Conservation (phyloP, 2,113 vertebrate species). For the Polyodon spathula region DNA sequence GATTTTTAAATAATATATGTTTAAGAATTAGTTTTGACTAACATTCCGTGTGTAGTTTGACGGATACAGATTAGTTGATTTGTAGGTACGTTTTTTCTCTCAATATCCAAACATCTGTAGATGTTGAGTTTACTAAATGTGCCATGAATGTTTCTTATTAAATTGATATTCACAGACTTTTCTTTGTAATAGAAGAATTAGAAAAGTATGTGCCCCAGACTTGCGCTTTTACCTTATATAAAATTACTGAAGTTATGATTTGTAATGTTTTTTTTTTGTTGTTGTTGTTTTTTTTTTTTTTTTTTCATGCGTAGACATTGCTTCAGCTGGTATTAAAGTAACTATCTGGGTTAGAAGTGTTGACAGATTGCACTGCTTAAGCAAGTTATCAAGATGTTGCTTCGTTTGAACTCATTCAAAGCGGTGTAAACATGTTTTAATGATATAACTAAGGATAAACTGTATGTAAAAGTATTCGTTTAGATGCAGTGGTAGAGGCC, state of each 20-base stretch:
- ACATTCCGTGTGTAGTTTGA: constrained; percentile 86
- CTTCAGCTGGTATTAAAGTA: too few species aligned
- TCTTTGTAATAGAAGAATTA: constrained; percentile 26
- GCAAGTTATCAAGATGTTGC: constrained; percentile 32
- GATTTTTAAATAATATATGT: constrained; percentile 57
- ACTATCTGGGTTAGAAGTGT: constrained; percentile 30
- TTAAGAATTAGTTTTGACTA: constrained; percentile 55
- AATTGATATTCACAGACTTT: constrained; percentile 28
- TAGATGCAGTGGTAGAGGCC: constrained; percentile 34
- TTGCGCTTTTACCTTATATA: constrained; percentile 28
- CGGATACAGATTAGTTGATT: constrained; percentile 84
- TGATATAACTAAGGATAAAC: constrained; percentile 33
- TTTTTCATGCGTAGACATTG: too few species aligned
- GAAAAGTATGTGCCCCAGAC: constrained; percentile 18
- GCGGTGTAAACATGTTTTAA: constrained; percentile 45
- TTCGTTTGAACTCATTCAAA: too few species aligned
- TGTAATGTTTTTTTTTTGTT: constrained; percentile 22
- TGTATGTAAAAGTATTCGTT: constrained; percentile 37
- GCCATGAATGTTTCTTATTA: constrained; percentile 67
- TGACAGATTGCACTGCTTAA: constrained; percentile 27
- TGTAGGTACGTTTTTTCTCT: constrained; percentile 83
- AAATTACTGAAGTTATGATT: constrained; percentile 23
- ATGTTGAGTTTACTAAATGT: constrained; percentile 81
- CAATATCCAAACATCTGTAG: constrained; percentile 73
- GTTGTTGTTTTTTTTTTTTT: constrained; percentile 28